Base-by-base conservation (phyloP, 2,113 vertebrate species). In the Sorex fumeus region DNA sequence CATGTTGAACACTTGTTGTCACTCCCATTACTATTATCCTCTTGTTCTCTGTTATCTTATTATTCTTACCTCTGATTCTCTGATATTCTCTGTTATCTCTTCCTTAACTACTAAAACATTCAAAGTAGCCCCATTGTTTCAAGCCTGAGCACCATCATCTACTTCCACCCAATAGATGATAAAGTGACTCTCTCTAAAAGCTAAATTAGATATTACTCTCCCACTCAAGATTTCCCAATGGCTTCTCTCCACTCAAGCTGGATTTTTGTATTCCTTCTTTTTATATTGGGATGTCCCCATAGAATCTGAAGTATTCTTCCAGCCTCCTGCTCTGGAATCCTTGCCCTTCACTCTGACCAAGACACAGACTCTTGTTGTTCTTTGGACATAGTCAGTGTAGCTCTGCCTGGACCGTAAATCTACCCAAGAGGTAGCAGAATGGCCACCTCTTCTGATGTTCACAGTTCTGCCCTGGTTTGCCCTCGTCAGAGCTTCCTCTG, bases 391-490 rank as follows among this genome's bases (percentile, higher is more conserved):
- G 25, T 45, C 88, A 34, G 18, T 23, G 36, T 30, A 72, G 53
- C 43, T 85, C 67, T 90, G 50, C 53, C 3, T 40, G 40, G 40
- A 40, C 40, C 7, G 40, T 40, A 40, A 40, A 3, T 40, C 7
- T 40, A 40, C 40, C 40, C 40, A 7, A 40, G 40, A 40, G 40
- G 40, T 40, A 40, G 34, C 28, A 89, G 67, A 83, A 62, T 76
- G 67, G 28, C 32, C 83, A 28, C 12, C 0, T 32, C 21, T 60
- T 84, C 57, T 62, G 84, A 80, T 53, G 67, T 84, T 92, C 57
- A 88, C 40, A 75, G 8, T 11, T 79, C 66, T 94, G 60, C 30
- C 25, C 53, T 87, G 84, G 77, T 87, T 93, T 91, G 50, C 67
- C 32, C 45, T 87, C 47, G 32, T 77, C 4, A 1, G 25, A 71